Conservation (phyloP, 2,888 invertebrate genomes). For the Melanostoma scalare region DNA sequence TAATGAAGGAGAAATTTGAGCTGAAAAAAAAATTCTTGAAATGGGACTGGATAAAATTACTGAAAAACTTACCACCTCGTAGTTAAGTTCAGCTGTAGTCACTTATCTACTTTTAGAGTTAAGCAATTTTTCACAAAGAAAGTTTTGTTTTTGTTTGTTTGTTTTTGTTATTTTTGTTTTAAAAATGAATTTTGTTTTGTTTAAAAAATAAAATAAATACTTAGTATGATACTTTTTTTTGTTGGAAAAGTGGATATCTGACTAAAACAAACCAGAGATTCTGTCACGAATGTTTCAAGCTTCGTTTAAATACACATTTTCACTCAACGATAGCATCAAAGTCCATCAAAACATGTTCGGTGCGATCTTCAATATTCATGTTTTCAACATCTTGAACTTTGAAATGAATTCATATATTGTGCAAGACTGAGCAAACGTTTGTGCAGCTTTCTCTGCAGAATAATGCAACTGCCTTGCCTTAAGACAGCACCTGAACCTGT, state of each 20-base stretch:
- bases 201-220: no score
- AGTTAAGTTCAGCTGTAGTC: no score
- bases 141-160: no score
- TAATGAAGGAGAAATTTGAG: not conserved
- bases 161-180: no score
- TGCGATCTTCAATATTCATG: constrained; percentile 9
- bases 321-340: not conserved
- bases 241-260: no score
- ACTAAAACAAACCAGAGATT: constrained; percentile 6
- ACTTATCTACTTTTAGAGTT: no score
- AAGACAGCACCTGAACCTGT: constrained; percentile 23
- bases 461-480: constrained; percentile 22
- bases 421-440: constrained; percentile 32
- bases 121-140: no score
- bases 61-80: not conserved
- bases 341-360: not conserved
- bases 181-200: no score
- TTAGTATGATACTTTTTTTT: no score
- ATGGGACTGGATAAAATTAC: not conserved
- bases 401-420: constrained; percentile 28
- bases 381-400: constrained; percentile 17
- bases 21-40: not conserved
- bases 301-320: not conserved
- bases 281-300: constrained; percentile 15
- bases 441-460: constrained; percentile 25